These are phyloP conservation scores for Drosophila grimshawi DNA, from an alignment of 1,140 invertebrate genomes.

Conservation along the genomic window DNA sequence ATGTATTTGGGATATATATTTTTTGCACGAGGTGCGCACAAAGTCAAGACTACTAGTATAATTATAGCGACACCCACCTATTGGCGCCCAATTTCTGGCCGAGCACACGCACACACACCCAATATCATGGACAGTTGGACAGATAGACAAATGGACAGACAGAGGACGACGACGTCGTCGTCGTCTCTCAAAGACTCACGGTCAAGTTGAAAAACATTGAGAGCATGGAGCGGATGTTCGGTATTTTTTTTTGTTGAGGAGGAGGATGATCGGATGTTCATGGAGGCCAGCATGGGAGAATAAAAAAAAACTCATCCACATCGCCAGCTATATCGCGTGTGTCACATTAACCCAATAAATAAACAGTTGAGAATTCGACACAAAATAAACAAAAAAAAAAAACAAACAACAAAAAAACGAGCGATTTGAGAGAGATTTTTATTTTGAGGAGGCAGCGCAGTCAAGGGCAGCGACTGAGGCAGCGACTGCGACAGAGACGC, in stretches of 20 bases:
- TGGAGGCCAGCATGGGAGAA: conserved; percentile 47
- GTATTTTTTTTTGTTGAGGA: conserved; percentile 21
- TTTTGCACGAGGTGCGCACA: conserved; percentile 80
- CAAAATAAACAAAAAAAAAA: too few species aligned
- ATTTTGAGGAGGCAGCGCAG: conserved; percentile 23
- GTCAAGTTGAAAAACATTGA: conserved; percentile 81
- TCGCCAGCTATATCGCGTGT: conserved; percentile 36
- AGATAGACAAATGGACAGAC: conserved; percentile 14
- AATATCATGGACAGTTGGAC: conserved; percentile 61
- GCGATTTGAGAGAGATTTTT: conserved; percentile 29
- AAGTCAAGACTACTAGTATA: conserved; percentile 77
- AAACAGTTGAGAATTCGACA: conserved; percentile 26
- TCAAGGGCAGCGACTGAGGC: conserved; percentile 35
- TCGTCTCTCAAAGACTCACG: conserved; percentile 52
- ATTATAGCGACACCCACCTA: conserved; percentile 83
- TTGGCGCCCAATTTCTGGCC: conserved; percentile 71
- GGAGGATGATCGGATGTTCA: conserved; percentile 39
- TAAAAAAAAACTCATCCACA: conserved; percentile 7
- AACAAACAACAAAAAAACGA: neutral
- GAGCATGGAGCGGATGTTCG: conserved; percentile 62
- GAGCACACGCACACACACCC: conserved; percentile 40
- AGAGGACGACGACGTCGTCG: conserved; percentile 37
- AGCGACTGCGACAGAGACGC: neutral
- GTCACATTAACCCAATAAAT: conserved; percentile 83
- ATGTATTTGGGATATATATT: conserved; percentile 41